Conservation (phyloP, 2,113 vertebrate species). For the Planiliza haematocheilus region DNA sequence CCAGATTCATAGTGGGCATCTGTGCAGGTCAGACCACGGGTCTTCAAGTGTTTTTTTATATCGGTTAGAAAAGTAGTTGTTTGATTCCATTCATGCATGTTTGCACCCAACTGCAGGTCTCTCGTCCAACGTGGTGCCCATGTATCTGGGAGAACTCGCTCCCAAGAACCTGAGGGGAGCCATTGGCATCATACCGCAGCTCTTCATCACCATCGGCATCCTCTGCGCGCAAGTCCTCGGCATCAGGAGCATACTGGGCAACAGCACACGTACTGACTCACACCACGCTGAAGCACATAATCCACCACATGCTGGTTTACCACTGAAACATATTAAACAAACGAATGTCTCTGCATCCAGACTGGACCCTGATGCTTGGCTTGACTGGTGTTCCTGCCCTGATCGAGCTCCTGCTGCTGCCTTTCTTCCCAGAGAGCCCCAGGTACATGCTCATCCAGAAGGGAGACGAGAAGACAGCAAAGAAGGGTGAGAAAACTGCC, state of each 20-base stretch:
- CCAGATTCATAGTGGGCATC: conserved; percentile 90
- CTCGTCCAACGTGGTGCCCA: conserved; percentile 95
- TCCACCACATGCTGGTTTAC: not conserved
- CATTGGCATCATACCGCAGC: conserved; percentile 88
- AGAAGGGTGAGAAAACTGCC: conserved; percentile 76
- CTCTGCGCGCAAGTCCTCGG: conserved; percentile 91
- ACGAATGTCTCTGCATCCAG: conserved; percentile 70
- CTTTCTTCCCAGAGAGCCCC: conserved; percentile 94
- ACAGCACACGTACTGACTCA: conserved; percentile 75
- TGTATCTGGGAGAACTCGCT: conserved; percentile 96
- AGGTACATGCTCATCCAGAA: conserved; percentile 91
- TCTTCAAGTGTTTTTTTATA: accelerated
- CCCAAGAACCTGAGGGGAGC: conserved; percentile 93
- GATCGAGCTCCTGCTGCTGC: conserved; percentile 87
- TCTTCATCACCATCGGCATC: conserved; percentile 95
- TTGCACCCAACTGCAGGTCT: conserved; percentile 82
- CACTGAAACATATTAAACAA: not conserved
- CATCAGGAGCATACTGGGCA: conserved; percentile 86
- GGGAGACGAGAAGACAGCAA: conserved; percentile 81
- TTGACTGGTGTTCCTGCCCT: conserved; percentile 89
- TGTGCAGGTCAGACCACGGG: conserved; percentile 87
- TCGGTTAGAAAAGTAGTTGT: not conserved
- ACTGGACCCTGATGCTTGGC: conserved; percentile 90
- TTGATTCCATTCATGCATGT: not conserved
- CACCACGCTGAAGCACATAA: not conserved